These are phyloP conservation scores for Philereme transversata DNA, from an alignment of 2,888 invertebrate species.

Conservation along the genomic window DNA sequence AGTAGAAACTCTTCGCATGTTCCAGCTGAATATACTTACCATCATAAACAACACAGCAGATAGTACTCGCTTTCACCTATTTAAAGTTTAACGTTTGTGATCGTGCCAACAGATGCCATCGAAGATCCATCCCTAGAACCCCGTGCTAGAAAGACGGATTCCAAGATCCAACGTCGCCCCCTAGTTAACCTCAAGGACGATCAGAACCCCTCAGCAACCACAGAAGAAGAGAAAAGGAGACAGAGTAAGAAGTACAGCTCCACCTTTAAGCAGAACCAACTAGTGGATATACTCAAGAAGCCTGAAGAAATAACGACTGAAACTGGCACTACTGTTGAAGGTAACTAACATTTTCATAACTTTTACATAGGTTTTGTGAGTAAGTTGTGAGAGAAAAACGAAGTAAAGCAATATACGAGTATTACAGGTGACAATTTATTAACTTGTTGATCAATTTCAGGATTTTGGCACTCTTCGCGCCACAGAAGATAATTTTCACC, in stretches of 20 bases:
- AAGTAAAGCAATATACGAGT: too few relatives aligned
- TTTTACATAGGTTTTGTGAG: too few relatives aligned
- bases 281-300: constrained; percentile 64
- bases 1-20: too few relatives aligned
- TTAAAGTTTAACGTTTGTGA: too few relatives aligned
- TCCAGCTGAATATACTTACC: too few relatives aligned
- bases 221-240: constrained; percentile 72
- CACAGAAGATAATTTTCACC: constrained; percentile 17
- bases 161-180: constrained; percentile 67
- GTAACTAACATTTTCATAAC: constrained; percentile 40
- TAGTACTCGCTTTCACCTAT: too few relatives aligned
- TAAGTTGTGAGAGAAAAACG: too few relatives aligned
- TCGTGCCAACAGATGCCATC: constrained; percentile 55
- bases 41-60: too few relatives aligned
- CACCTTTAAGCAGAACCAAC: constrained; percentile 71
- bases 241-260: constrained; percentile 79
- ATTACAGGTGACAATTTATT: not conserved
- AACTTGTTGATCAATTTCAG: constrained; percentile 16
- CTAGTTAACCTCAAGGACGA: constrained; percentile 67
- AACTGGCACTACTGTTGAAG: constrained; percentile 54
- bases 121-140: constrained; percentile 64
- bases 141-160: constrained; percentile 44
- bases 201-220: constrained; percentile 74
- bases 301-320: constrained; percentile 61
- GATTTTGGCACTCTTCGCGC: constrained; percentile 17